Conservation (phyloP, 2,888 invertebrate genomes). For the Pachliopta kotzebuea region DNA sequence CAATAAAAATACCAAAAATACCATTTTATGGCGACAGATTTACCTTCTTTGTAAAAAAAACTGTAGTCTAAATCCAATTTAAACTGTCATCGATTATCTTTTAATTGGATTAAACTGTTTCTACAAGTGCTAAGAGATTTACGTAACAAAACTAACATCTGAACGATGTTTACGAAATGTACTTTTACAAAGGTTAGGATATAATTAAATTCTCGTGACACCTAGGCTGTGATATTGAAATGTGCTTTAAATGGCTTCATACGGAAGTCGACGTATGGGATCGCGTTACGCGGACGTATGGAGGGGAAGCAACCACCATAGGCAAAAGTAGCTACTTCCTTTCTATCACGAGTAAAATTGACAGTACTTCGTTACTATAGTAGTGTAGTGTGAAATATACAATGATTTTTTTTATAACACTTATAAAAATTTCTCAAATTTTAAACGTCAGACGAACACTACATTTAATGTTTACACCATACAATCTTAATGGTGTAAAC, state of each 20-base stretch:
- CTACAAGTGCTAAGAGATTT: not conserved
- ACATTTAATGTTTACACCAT: no score
- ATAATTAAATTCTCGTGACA: conserved; percentile 34
- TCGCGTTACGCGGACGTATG: conserved; percentile 66
- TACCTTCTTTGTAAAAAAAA: not conserved
- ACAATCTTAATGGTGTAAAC: no score
- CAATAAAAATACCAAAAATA: conserved; percentile 3
- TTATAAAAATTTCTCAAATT: no score
- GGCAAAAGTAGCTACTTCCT: conserved; percentile 34
- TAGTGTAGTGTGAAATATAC: no score
- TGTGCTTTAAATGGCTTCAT: conserved; percentile 71
- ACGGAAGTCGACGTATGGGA: conserved; percentile 69
- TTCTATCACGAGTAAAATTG: conserved; percentile 7
- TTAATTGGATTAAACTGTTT: not conserved
- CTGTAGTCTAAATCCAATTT: not conserved
- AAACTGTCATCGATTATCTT: not conserved
- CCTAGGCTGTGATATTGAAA: conserved; percentile 41
- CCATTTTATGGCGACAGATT: not conserved
- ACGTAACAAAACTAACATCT: not conserved
- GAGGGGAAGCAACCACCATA: conserved; percentile 23
- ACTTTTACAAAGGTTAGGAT: conserved; percentile 21
- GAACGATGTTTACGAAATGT: not conserved
- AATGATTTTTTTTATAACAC: no score
- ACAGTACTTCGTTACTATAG: not conserved
- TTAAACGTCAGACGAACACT: no score